Base-by-base conservation (phyloP, 2,113 vertebrate species). In the Noctilio leporinus region DNA sequence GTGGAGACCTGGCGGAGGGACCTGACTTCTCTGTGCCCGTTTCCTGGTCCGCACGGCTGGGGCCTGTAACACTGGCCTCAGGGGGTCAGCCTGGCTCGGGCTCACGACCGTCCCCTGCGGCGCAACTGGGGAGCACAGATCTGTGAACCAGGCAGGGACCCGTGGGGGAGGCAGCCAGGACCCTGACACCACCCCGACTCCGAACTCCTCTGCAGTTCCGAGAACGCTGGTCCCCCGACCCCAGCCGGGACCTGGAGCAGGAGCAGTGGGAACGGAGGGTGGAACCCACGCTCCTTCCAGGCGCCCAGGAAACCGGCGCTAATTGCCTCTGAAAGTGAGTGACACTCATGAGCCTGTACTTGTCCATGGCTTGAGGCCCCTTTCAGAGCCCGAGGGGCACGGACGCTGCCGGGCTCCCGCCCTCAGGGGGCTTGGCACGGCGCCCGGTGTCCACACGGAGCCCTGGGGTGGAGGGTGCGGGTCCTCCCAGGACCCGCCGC, bases 291-390 rank as follows among this genome's bases (percentile, higher is more conserved):
- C 26, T 38, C 49, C 22, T 59, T 24, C 55, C 51, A 10, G 16
- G 2, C 1, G 10, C 72, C 17, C 89, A 90, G 35, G 49, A 55
- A 26, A 70, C n/a, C 47, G 97, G 96, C 51, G 93, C 88, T 90
- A 89, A 96, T 7, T 96, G 93, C 93, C 96, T 98, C 97, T 90
- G 94, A 97, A 89, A 97, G 91, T 96, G 95, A 96, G 88, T 93
- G 93, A 93, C 91, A 95, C 84, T 91, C 97, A 97, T 97, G 96
- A 86, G 81, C 78, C 81, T 84, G 73, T 75, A 95, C 95, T 94
- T 40, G n/a, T 96, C 97, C 97, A 85, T 89, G 86, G 96, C 76
- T 91, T 59, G 90, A 62, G 97, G 95, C 93, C 95, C 96, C 92
- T 96, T 96, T 97, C 96, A 96, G 96, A 96, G 95, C 86, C 88